These are phyloP conservation scores for Prunella strophiata DNA, from an alignment of 2,797 vertebrate species.

Conservation along the genomic window DNA sequence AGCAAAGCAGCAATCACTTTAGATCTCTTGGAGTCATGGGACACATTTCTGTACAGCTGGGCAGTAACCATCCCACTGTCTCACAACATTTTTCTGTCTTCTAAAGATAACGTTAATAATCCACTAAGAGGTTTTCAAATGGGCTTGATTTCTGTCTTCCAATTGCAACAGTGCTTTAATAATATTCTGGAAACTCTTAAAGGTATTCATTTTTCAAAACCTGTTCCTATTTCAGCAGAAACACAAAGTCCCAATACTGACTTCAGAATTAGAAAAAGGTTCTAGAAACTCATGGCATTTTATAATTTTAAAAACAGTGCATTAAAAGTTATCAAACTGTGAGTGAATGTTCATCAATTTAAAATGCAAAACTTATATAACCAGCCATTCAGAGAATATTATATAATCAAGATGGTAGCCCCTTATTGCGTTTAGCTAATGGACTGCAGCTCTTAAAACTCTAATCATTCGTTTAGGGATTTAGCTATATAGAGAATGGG, in stretches of 20 bases:
- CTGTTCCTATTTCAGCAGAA: not conserved
- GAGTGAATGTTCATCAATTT: not conserved
- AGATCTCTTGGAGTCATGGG: not conserved
- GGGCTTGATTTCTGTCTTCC: not conserved
- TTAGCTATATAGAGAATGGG: not conserved
- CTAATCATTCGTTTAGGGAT: slow-evolving; percentile 37
- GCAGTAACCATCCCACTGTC: not conserved
- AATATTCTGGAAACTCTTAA: not conserved
- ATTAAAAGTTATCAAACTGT: not conserved
- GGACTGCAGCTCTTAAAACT: slow-evolving; percentile 40
- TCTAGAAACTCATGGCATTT: not conserved
- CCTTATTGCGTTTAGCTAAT: slow-evolving; percentile 51
- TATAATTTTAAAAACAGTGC: not conserved
- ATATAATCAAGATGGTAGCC: slow-evolving; percentile 24
- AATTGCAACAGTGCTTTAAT: not conserved
- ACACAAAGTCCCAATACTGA: not conserved
- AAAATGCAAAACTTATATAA: not conserved
- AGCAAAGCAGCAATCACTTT: not conserved
- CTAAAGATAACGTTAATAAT: not conserved
- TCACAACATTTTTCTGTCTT: not conserved
- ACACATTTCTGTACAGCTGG: not conserved
- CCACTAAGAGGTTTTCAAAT: not conserved
- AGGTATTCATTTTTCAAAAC: not conserved
- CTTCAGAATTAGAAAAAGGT: not conserved
- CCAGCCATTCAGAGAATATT: not conserved